phyloP scores from a whole-genome alignment of 2,113 vertebrate species.

The Sylvia atricapilla region DNA sequence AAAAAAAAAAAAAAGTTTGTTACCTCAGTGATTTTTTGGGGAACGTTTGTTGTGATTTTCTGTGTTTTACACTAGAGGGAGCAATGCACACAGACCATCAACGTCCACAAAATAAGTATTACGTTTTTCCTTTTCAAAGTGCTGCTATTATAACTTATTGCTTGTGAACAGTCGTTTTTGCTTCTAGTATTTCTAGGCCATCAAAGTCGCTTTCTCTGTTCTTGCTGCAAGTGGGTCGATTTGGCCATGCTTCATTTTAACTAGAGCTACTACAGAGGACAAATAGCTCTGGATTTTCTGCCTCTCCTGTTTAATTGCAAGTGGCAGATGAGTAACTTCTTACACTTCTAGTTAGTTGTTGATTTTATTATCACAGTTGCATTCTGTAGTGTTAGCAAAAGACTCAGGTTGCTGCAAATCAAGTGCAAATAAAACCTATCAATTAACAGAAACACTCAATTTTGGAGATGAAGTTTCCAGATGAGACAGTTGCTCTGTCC shows the following conservation, averaged over 20 bases:
- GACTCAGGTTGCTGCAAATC: fast-evolving
- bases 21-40: background rate
- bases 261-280: background rate
- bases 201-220: background rate
- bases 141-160: background rate
- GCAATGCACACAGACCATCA: background rate
- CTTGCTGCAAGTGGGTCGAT: background rate
- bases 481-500: background rate
- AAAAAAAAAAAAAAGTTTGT: background rate
- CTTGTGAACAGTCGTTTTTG: background rate
- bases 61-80: conserved; percentile 46
- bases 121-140: background rate
- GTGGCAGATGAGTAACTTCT: background rate
- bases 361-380: background rate
- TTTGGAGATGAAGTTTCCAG: background rate
- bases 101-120: background rate
- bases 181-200: background rate
- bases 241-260: background rate
- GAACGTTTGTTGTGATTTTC: background rate
- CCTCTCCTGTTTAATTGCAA: background rate
- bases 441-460: background rate
- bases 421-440: background rate
- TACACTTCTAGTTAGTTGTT: background rate
- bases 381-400: background rate
- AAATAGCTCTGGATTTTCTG: background rate